A percentile compares a stretch with the other conserved stretches of the same genome.
These are phyloP conservation scores for Oreochromis niloticus DNA, from an alignment of 2,113 vertebrate genomes.

Conservation along the genomic window DNA sequence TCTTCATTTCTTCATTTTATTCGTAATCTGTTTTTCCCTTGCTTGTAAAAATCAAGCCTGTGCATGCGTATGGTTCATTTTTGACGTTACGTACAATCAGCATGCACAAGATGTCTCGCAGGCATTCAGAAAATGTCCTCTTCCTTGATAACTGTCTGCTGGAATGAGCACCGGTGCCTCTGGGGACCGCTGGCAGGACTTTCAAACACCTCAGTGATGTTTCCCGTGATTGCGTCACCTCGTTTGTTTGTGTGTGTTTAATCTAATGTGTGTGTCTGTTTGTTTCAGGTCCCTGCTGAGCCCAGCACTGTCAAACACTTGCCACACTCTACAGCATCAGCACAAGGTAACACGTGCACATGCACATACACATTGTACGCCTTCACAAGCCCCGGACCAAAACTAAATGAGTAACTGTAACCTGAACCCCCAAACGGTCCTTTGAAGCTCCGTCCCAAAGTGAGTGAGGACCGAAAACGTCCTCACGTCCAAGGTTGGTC, in stretches of 20 bases:
- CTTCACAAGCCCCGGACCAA: neutral
- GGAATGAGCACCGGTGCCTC: neutral
- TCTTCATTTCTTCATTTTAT: neutral
- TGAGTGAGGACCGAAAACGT: neutral
- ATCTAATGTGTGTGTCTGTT: neutral
- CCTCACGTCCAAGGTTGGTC: neutral
- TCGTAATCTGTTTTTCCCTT: neutral
- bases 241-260: neutral
- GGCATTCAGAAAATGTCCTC: neutral
- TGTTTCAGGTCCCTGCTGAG: constrained; percentile 11
- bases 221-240: neutral
- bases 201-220: neutral
- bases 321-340: neutral
- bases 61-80: neutral
- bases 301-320: neutral
- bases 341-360: neutral
- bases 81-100: neutral
- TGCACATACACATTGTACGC: neutral
- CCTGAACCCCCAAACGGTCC: neutral
- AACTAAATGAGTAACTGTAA: neutral
- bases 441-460: neutral
- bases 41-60: neutral
- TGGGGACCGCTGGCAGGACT: neutral
- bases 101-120: accelerated
- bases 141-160: neutral